Conservation (phyloP, 2,888 invertebrate species). For the Sphaeridia pumilis region DNA sequence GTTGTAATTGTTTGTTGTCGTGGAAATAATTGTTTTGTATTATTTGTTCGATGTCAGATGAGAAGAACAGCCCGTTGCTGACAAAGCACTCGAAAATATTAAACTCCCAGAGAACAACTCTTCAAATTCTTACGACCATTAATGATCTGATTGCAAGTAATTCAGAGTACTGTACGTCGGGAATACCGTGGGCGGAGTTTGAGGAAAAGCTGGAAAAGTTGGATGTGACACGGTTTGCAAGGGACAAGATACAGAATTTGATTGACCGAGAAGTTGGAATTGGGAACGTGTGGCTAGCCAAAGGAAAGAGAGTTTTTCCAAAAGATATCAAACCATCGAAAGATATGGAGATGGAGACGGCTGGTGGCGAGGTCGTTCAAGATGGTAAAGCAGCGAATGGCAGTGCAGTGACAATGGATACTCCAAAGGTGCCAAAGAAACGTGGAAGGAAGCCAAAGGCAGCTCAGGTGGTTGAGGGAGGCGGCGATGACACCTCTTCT, state of each 20-base stretch:
- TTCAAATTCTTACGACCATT: constrained; percentile 54
- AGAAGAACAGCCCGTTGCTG: constrained; percentile 39
- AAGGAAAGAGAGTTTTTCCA: constrained; percentile 23
- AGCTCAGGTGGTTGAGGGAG: not conserved
- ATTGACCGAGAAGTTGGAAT: constrained; percentile 24
- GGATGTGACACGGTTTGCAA: constrained; percentile 48
- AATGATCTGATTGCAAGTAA: constrained; percentile 59
- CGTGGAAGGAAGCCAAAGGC: constrained; percentile 11
- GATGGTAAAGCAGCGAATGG: not conserved
- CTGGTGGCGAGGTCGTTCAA: not conserved
- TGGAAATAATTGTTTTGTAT: constrained; percentile 45
- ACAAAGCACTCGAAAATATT: constrained; percentile 44
- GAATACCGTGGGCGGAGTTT: constrained; percentile 57
- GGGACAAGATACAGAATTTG: constrained; percentile 17
- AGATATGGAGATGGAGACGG: not conserved
- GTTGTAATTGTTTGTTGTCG: not conserved
- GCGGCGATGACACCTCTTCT: constrained; percentile 1
- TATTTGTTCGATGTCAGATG: constrained; percentile 33
- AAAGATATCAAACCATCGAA: constrained; percentile 25
- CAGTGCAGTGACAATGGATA: not conserved
- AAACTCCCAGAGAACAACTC: constrained; percentile 39
- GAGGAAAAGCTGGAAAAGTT: constrained; percentile 53
- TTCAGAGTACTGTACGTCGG: constrained; percentile 57
- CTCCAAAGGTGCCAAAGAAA: constrained; percentile 12
- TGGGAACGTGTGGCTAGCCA: constrained; percentile 11